phyloP scores from a whole-genome alignment of 1,140 invertebrate genomes.

The Drosophila kurseongensis region DNA sequence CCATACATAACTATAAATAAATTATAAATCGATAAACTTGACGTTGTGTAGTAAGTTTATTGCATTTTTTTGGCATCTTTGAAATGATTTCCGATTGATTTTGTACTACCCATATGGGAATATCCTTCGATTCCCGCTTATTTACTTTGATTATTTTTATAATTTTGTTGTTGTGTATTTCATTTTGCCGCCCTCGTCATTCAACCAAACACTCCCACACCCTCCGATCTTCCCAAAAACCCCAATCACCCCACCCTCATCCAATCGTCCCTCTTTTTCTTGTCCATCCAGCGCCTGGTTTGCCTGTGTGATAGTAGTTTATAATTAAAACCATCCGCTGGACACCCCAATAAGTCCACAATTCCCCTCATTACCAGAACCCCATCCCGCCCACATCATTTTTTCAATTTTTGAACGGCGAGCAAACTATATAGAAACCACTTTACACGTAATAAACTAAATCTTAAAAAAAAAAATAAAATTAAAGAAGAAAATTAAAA shows the following conservation, averaged over 20 bases:
- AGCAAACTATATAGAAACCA: constrained; percentile 57
- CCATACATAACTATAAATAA: constrained; percentile 16
- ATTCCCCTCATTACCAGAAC: not conserved
- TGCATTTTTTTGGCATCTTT: constrained; percentile 33
- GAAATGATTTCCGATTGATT: constrained; percentile 43
- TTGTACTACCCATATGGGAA: constrained; percentile 29
- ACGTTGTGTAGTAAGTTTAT: constrained; percentile 15
- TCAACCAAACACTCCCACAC: not conserved
- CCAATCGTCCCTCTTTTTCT: constrained; percentile 4
- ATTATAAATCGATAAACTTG: constrained; percentile 15
- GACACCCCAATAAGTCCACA: constrained; percentile 9
- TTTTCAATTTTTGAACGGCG: constrained; percentile 55
- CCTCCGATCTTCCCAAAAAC: not conserved
- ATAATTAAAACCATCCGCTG: constrained; percentile 77
- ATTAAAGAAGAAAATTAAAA: constrained; percentile 39
- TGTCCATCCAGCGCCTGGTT: constrained; percentile 55
- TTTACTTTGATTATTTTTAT: constrained; percentile 58
- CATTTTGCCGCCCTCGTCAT: constrained; percentile 37
- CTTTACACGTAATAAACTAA: constrained; percentile 34
- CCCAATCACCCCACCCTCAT: not conserved
- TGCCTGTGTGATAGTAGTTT: constrained; percentile 85
- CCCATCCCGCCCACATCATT: constrained; percentile 12
- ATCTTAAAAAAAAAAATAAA: constrained; percentile 31
- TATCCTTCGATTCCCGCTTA: constrained; percentile 23
- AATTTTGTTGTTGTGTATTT: constrained; percentile 60